phyloP scores from a whole-genome alignment of 2,113 vertebrate genomes.

The Excalfactoria chinensis region DNA sequence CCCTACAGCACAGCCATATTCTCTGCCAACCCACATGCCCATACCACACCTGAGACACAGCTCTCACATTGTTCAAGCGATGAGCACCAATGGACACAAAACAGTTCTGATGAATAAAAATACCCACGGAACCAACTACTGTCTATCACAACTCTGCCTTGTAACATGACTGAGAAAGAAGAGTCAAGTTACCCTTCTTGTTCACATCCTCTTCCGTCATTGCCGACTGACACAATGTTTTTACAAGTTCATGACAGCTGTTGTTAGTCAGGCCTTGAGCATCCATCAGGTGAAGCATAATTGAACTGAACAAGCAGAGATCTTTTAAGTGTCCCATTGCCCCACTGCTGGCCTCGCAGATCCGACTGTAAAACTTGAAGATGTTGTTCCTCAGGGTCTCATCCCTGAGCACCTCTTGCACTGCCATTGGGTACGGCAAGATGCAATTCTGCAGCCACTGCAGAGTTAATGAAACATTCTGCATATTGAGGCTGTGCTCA shows the following conservation, averaged over 20 bases:
- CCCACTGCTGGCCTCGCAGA: slow-evolving; percentile 46
- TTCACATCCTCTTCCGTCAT: not conserved
- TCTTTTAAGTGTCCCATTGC: not conserved
- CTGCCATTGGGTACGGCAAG: slow-evolving; percentile 17
- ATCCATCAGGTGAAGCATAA: slow-evolving; percentile 85
- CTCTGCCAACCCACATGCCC: not conserved
- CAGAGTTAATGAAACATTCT: slow-evolving; percentile 52
- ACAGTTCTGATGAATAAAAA: not conserved
- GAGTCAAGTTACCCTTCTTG: slow-evolving; percentile 41
- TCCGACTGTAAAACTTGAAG: slow-evolving; percentile 80
- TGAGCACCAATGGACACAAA: accelerated
- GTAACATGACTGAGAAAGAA: accelerated
- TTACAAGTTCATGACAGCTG: slow-evolving; percentile 47
- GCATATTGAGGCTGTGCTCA: slow-evolving; percentile 28
- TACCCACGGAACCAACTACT: accelerated
- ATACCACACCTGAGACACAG: not conserved
- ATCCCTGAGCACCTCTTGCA: slow-evolving; percentile 74
- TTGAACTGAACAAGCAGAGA: slow-evolving; percentile 71
- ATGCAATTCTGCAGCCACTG: slow-evolving; percentile 80
- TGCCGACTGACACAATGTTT: slow-evolving; percentile 68
- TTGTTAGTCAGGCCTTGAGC: slow-evolving; percentile 29
- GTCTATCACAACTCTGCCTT: not conserved
- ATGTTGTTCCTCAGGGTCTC: slow-evolving; percentile 65
- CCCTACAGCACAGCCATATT: accelerated
- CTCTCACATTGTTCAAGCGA: not conserved